These are phyloP conservation scores for Hanleya hanleyi DNA, from an alignment of 2,888 invertebrate species.

Conservation along the genomic window DNA sequence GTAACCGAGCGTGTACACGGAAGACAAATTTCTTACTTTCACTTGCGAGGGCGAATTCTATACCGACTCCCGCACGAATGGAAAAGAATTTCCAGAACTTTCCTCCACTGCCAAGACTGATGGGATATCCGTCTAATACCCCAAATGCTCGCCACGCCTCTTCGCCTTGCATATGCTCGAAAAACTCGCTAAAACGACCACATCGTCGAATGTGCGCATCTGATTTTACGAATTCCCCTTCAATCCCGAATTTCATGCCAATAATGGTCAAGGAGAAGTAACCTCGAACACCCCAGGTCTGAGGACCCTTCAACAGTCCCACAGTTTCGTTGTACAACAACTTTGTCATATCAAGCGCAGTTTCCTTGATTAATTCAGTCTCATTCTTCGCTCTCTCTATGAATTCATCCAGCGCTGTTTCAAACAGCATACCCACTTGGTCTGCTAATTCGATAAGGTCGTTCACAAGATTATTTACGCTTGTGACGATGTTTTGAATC, in stretches of 20 bases:
- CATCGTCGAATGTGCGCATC: background rate
- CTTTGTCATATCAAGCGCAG: background rate
- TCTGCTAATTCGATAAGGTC: background rate
- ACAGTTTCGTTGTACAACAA: background rate
- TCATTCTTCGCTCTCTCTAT: background rate
- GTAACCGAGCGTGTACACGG: background rate
- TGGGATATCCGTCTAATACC: background rate
- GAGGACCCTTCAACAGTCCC: background rate
- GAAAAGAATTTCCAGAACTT: background rate
- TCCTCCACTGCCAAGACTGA: background rate
- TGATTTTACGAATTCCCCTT: slow-evolving; percentile 4
- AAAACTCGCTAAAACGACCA: background rate
- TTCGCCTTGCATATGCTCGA: background rate
- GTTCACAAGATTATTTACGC: background rate
- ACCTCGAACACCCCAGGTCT: background rate
- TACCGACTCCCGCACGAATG: background rate
- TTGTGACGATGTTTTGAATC: background rate
- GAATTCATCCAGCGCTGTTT: background rate
- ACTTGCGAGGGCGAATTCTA: background rate
- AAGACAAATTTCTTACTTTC: slow-evolving; percentile 5
- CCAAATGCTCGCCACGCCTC: background rate
- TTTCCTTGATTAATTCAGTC: background rate
- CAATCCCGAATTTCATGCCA: background rate
- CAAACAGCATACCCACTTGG: background rate
- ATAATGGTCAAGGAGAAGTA: background rate